Base-by-base conservation (phyloP, 2,113 vertebrate genomes). In the Potamarius usumacintae region DNA sequence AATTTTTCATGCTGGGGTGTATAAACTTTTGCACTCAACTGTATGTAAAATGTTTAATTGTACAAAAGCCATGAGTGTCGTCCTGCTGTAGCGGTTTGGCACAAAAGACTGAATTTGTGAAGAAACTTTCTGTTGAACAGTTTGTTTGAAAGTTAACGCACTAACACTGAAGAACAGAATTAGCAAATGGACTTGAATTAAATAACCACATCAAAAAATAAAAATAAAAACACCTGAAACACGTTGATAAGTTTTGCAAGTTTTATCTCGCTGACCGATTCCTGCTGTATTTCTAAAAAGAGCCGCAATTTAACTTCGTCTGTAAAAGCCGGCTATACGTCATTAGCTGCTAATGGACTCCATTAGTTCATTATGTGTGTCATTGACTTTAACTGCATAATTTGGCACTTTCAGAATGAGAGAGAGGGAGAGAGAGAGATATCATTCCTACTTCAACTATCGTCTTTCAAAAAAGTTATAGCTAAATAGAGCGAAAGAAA, bases 331-430 rank as follows among this genome's bases (percentile, higher is more conserved):
- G 84, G 91, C 88, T 74, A 93, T 91, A 93, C 89, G 90, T 94
- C 94, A 94, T 94, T 95, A 94, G 90, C 83, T 88, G 90, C 92
- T 93, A 94, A 94, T 92, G 91, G 94, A 91, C 92, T 92, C 90
- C 91, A 91, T 92, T 91, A 92, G 78, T 86, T 93, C 92, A 94
- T 95, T 95, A 95, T 92, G 94, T 94, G 94, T 94, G 91, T 90
- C 94, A 94, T 95, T 95, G 95, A 93, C 89, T 92, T 94, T 95
- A 92, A 93, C 91, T 91, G 91, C 90, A 84, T 89, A 91, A 89
- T 83, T 55, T 85, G 92, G 83, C 87, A 87, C 90, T 92, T 92
- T 90, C 91, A 91, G 89, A 91, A 91, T 89, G 22, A 50, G 12
- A 42, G 27, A 52, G 77, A 87, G n/a, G 81, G 78, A 85, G 53